Conservation (phyloP, 2,888 invertebrate genomes). For the Troilus luridus region DNA sequence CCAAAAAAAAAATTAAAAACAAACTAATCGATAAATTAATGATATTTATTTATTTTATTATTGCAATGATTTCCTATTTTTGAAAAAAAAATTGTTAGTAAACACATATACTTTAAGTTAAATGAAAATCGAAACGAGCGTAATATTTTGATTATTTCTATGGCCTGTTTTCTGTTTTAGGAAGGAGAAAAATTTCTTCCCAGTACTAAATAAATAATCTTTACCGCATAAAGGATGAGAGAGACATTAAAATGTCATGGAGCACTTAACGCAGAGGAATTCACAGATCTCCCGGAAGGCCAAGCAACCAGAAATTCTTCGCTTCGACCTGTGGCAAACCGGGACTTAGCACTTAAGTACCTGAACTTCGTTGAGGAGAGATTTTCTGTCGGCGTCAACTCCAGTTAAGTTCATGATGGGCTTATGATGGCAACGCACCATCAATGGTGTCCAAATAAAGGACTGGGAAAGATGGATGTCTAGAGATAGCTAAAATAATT, state of each 20-base stretch:
- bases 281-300: not conserved
- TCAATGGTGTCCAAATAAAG: not conserved
- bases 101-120: not conserved
- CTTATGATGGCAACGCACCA: not conserved
- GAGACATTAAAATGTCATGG: not conserved
- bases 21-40: no score
- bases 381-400: not conserved
- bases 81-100: no score
- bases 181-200: not conserved
- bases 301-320: not conserved
- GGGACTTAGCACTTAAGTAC: not conserved
- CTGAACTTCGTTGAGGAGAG: not conserved
- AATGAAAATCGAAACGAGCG: not conserved
- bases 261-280: constrained; percentile 6
- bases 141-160: not conserved
- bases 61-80: no score
- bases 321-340: not conserved
- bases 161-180: not conserved
- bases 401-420: not conserved
- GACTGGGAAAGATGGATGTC: not conserved
- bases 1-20: no score
- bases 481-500: not conserved
- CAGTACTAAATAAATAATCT: not conserved
- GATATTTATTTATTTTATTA: no score
- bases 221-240: not conserved